These are phyloP conservation scores for Asarcornis scutulata DNA, from an alignment of 2,113 vertebrate species.

Conservation along the genomic window DNA sequence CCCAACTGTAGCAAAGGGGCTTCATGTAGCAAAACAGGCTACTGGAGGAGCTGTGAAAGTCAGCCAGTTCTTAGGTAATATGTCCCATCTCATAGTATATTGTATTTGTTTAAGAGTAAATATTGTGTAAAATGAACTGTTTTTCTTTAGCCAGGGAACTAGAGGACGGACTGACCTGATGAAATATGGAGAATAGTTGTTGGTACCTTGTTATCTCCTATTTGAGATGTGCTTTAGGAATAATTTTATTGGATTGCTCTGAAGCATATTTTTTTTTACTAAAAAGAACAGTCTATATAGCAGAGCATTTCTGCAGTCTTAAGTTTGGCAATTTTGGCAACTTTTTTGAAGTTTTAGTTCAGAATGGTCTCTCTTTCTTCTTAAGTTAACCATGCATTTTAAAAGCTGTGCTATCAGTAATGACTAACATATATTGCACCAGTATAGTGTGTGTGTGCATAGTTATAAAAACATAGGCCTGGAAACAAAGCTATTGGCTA, in stretches of 20 bases:
- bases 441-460: not conserved
- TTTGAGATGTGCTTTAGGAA: not conserved
- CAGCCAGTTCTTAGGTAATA: conserved; percentile 94
- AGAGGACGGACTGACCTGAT: not conserved
- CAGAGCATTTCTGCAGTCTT: not conserved
- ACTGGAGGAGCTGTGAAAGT: conserved; percentile 96
- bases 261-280: not conserved
- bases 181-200: not conserved
- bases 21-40: conserved; percentile 94
- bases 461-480: fast-evolving
- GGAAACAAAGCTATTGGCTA: not conserved
- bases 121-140: not conserved
- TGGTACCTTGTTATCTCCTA: not conserved
- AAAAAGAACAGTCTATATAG: not conserved
- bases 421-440: not conserved
- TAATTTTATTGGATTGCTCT: not conserved
- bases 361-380: not conserved
- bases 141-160: not conserved
- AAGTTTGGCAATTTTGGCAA: not conserved
- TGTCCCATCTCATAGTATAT: not conserved
- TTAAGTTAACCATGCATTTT: not conserved
- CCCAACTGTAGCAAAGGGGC: conserved; percentile 88
- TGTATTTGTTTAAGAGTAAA: not conserved
- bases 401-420: not conserved
- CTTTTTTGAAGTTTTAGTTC: not conserved